Evolutionary conservation across 2,888 invertebrate genomes (phyloP), one percentile per base, ranked within the genome.

Genomic region (Mesorhabditis belari): DNA sequence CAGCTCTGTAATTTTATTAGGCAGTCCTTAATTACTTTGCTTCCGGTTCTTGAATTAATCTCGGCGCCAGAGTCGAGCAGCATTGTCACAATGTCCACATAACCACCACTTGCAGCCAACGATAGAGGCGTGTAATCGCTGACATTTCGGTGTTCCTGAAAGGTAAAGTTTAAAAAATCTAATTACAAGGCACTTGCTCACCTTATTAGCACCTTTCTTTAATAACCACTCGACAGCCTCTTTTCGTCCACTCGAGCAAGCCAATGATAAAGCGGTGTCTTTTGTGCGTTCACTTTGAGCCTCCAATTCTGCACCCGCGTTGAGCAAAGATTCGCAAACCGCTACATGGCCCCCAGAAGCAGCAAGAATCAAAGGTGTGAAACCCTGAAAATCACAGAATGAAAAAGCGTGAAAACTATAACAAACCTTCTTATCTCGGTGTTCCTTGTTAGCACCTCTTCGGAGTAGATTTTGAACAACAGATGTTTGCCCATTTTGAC

Each of bases 91-190:
- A 98, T 96, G 82, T 96, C 95, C 59, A 95, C 94, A 83, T 95
- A 96, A 24, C 96, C 96, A 5, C 77, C 96, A 29, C 93, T 94
- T 17, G 96, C 96, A 23, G 98, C 98, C 67, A 98, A 86, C 81
- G 94, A 94, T n/a, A 98, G 86, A 1, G 98, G 98, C 9, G 98
- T 98, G 82, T 98, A 98, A 84, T 98, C 98, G 25, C 94, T 95
- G 19, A 96, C 95, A 84, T 98, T 98, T 60, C 96, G 88, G 83
- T 98, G 96, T 67, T 85, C 84, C 58, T 65, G 49, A 17, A 50
- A 27, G 28, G 0, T 19, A 27, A 23, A 2, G 5, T 19, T 9
- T 44, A 9, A 44, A 44, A n/a, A 44, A 19, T 19, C 52, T 23
- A 51, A 51, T 51, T 6, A 17, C 17, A 54, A 23, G 9, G 9